A percentile compares a stretch with the other conserved stretches of the same genome.
These are phyloP conservation scores for Xylocopa sonorina DNA, from an alignment of 1,140 invertebrate genomes.

Conservation along the genomic window DNA sequence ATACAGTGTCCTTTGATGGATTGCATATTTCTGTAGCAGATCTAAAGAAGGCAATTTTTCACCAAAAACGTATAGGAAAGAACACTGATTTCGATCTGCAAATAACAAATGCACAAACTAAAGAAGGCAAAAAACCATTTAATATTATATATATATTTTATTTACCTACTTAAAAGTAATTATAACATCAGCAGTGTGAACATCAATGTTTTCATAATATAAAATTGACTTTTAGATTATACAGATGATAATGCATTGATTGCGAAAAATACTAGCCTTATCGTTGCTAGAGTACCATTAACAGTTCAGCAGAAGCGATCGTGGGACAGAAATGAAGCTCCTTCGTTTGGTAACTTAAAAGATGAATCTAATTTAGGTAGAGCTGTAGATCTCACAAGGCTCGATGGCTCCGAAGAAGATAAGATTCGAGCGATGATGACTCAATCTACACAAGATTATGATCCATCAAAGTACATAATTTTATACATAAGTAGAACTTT, in stretches of 20 bases:
- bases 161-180: neutral
- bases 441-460: slow-evolving; percentile 97
- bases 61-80: slow-evolving; percentile 97
- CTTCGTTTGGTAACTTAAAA: slow-evolving; percentile 80
- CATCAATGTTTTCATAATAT: slow-evolving; percentile 13
- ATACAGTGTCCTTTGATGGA: slow-evolving; percentile 98
- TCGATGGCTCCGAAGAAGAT: slow-evolving; percentile 97
- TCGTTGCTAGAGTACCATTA: slow-evolving; percentile 95
- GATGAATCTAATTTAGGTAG: slow-evolving; percentile 84
- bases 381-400: slow-evolving; percentile 92
- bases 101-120: slow-evolving; percentile 98
- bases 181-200: neutral
- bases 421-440: slow-evolving; percentile 98
- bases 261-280: slow-evolving; percentile 98
- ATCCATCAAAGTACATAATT: slow-evolving; percentile 93
- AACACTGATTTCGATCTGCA: slow-evolving; percentile 97
- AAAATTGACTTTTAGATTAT: slow-evolving; percentile 89
- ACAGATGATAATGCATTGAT: slow-evolving; percentile 94
- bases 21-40: slow-evolving; percentile 97
- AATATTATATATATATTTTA: slow-evolving; percentile 7
- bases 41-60: slow-evolving; percentile 96
- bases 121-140: slow-evolving; percentile 91
- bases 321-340: slow-evolving; percentile 84
- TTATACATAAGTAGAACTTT: neutral
- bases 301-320: slow-evolving; percentile 89